These are phyloP conservation scores for Clitarchus hookeri DNA, from an alignment of 2,888 invertebrate species.

Conservation along the genomic window DNA sequence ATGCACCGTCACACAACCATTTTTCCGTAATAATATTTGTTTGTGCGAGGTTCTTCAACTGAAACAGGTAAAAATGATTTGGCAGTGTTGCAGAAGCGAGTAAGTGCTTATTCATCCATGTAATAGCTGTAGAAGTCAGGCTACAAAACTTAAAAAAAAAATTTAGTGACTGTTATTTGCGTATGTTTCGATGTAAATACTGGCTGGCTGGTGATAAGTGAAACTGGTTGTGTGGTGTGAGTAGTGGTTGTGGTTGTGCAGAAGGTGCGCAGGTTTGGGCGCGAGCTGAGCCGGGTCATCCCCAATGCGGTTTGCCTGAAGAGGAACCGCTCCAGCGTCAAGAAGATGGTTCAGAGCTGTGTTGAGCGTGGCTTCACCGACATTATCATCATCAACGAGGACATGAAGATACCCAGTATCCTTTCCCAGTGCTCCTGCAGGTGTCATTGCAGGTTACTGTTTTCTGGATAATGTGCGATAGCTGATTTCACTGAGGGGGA, in stretches of 20 bases:
- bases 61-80: too few species aligned
- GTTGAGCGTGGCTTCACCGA: slow-evolving; percentile 81
- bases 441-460: too few species aligned
- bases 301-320: slow-evolving; percentile 89
- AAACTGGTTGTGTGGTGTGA: background rate
- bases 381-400: slow-evolving; percentile 91
- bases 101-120: too few species aligned
- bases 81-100: too few species aligned
- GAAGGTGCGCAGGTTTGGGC: slow-evolving; percentile 90
- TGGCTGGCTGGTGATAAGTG: background rate
- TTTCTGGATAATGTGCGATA: too few species aligned
- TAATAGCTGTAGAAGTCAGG: too few species aligned
- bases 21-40: too few species aligned
- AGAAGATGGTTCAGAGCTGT: slow-evolving; percentile 89
- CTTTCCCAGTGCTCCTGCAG: slow-evolving; percentile 47
- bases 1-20: too few species aligned
- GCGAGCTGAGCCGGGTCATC: slow-evolving; percentile 87
- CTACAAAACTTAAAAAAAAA: background rate
- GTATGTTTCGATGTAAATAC: slow-evolving; percentile 18
- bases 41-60: too few species aligned
- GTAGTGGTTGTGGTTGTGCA: slow-evolving; percentile 40
- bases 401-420: slow-evolving; percentile 81
- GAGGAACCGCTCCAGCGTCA: slow-evolving; percentile 86
- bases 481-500: too few species aligned
- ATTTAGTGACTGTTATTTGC: background rate